Conservation (phyloP, 2,888 invertebrate species). For the Poecilus cupreus region DNA sequence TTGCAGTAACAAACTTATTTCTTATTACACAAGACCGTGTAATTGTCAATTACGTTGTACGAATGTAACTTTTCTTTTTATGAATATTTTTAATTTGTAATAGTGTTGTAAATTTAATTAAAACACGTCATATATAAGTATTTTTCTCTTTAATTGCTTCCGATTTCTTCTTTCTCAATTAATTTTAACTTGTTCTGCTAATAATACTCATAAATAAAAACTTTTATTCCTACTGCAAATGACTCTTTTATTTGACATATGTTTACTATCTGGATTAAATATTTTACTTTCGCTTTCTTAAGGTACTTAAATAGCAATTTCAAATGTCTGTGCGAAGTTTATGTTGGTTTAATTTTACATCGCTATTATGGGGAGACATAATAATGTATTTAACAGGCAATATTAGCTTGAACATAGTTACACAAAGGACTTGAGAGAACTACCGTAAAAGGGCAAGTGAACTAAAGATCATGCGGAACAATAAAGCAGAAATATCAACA, state of each 20-base stretch:
- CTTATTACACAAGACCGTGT: slow-evolving; percentile 16
- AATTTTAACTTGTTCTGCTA: neutral
- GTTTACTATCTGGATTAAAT: no score
- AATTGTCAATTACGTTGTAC: slow-evolving; percentile 8
- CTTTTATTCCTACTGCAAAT: neutral
- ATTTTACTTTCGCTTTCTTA: neutral
- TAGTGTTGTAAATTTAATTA: slow-evolving; percentile 24
- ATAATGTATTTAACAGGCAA: neutral
- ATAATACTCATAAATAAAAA: neutral
- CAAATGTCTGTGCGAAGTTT: neutral
- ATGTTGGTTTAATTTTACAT: neutral
- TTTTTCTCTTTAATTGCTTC: neutral
- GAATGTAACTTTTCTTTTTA: slow-evolving; percentile 11
- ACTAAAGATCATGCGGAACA: neutral
- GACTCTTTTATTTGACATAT: no score
- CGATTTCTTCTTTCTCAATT: neutral
- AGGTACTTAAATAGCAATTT: neutral
- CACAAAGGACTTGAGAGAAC: neutral
- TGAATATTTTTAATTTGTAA: slow-evolving; percentile 1
- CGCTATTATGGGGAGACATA: neutral
- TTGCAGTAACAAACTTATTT: slow-evolving; percentile 18
- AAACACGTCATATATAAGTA: slow-evolving; percentile 9
- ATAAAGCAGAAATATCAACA: neutral
- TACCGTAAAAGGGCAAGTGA: neutral
- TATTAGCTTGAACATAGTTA: neutral